Evolutionary conservation across 2,113 vertebrate genomes (phyloP).

Genomic region (Hippocampus abdominalis): DNA sequence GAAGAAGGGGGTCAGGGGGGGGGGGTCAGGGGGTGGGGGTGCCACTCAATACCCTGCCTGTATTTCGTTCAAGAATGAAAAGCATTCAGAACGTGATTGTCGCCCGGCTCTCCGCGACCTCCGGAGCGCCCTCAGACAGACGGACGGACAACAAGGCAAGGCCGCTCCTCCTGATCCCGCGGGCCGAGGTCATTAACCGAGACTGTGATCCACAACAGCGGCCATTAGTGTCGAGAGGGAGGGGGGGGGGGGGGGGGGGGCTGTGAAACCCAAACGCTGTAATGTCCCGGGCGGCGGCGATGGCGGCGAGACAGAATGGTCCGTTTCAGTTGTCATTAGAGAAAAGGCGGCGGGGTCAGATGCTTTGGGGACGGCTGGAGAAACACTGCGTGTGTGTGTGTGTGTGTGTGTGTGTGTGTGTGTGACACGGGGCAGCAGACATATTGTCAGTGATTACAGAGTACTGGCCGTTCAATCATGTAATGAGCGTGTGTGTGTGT

Average conservation of each 20-base stretch:
- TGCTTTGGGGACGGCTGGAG: conserved; percentile 24
- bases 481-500: too few relatives aligned
- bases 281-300: conserved; percentile 27
- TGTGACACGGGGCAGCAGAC: neutral
- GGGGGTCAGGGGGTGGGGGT: too few relatives aligned
- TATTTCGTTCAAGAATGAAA: conserved; percentile 27
- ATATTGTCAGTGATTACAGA: neutral
- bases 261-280: conserved; percentile 32
- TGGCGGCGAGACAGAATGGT: conserved; percentile 52
- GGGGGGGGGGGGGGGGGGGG: too few relatives aligned
- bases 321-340: conserved; percentile 58
- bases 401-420: too few relatives aligned
- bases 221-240: conserved; percentile 38
- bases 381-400: neutral
- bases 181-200: conserved; percentile 57
- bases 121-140: conserved; percentile 38
- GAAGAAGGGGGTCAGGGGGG: neutral
- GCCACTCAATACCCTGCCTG: conserved; percentile 20
- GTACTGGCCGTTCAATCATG: neutral
- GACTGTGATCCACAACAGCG: conserved; percentile 53
- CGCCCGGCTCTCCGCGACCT: conserved; percentile 32
- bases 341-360: conserved; percentile 49
- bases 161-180: conserved; percentile 26
- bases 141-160: conserved; percentile 36
- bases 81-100: conserved; percentile 40